A percentile compares a stretch with the other conserved stretches of the same genome.
phyloP scores from a whole-genome alignment of 2,797 vertebrate genomes.

The Gymnodraco acuticeps region DNA sequence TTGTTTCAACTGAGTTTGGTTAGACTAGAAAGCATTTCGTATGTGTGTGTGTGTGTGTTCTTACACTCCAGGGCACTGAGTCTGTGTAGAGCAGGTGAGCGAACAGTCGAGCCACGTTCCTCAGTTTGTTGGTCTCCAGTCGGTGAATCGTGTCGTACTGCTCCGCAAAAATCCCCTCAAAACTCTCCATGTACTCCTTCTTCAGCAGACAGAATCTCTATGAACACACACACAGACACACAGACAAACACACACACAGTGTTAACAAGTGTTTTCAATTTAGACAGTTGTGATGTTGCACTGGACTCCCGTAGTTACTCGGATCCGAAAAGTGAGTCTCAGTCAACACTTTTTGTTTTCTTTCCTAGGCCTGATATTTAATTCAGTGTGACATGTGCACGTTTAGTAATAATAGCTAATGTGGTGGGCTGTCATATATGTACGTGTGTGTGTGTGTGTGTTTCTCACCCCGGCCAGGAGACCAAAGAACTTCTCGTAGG shows the following conservation, averaged over 20 bases:
- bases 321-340: background rate
- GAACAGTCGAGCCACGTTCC: slow-evolving; percentile 97
- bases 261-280: too few relatives aligned
- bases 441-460: too few relatives aligned
- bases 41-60: slow-evolving; percentile 49
- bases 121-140: slow-evolving; percentile 97
- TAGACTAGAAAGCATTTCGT: background rate
- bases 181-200: slow-evolving; percentile 99
- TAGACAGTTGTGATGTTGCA: too few relatives aligned
- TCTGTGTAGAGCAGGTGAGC: slow-evolving; percentile 98
- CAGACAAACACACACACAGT: background rate
- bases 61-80: slow-evolving; percentile 97
- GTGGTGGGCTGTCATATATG: background rate
- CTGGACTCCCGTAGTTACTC: background rate
- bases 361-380: too few relatives aligned
- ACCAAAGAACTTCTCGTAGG: slow-evolving; percentile 98
- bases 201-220: slow-evolving; percentile 97
- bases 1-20: background rate
- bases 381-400: background rate
- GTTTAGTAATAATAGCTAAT: background rate
- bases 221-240: slow-evolving; percentile 11
- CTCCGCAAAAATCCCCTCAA: slow-evolving; percentile 96
- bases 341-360: too few relatives aligned
- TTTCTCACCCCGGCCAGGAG: slow-evolving; percentile 95
- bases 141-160: slow-evolving; percentile 98